Evolutionary conservation across 2,113 vertebrate genomes (phyloP).

Genomic region (Otus sunia): DNA sequence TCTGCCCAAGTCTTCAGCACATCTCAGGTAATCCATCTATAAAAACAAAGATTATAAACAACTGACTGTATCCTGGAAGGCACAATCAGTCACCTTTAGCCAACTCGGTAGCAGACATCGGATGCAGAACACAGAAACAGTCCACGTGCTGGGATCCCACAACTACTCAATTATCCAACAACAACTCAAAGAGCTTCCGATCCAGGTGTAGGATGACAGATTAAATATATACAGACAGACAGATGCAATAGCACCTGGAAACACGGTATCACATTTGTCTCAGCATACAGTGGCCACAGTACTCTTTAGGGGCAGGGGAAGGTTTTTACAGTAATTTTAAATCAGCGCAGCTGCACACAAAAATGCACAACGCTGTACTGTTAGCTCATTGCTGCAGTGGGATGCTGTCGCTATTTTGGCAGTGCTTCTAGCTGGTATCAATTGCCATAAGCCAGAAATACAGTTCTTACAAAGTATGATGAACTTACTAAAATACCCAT

Average conservation of each 20-base stretch:
- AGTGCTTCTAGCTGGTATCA: neutral
- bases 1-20: neutral
- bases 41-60: neutral
- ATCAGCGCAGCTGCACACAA: neutral
- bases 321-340: neutral
- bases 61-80: neutral
- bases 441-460: neutral
- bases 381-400: neutral
- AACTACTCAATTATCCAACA: no score
- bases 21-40: neutral
- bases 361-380: neutral
- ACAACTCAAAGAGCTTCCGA: neutral
- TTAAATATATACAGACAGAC: neutral
- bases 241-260: neutral
- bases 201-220: neutral
- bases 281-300: neutral
- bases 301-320: neutral
- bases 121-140: neutral
- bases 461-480: neutral
- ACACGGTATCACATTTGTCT: neutral
- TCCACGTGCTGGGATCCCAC: neutral
- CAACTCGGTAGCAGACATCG: rapidly evolving
- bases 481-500: neutral
- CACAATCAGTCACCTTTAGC: neutral
- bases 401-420: neutral